phyloP scores from a whole-genome alignment of 2,797 vertebrate genomes.

The Pagetopsis macropterus region DNA sequence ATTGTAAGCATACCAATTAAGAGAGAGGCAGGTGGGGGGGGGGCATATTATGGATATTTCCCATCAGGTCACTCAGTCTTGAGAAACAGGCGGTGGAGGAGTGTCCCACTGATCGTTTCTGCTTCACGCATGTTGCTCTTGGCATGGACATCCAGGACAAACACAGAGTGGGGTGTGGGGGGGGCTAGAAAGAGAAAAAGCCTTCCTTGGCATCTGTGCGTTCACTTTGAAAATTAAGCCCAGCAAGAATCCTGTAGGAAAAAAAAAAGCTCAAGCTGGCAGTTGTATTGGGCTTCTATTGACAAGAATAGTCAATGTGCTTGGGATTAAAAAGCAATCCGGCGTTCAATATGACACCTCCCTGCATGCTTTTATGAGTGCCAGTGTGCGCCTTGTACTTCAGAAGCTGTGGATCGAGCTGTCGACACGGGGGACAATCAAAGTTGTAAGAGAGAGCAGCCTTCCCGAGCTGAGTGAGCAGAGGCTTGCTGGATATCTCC shows the following conservation, averaged over 20 bases:
- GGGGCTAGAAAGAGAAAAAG: slow-evolving; percentile 64
- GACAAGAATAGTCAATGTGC: slow-evolving; percentile 87
- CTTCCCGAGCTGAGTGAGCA: slow-evolving; percentile 81
- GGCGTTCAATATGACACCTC: slow-evolving; percentile 85
- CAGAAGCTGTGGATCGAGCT: slow-evolving; percentile 82
- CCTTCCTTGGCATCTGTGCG: slow-evolving; percentile 83
- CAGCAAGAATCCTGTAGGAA: slow-evolving; percentile 82
- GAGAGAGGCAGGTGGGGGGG: slow-evolving; percentile 42
- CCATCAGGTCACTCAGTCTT: slow-evolving; percentile 70
- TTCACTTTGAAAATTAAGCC: slow-evolving; percentile 89
- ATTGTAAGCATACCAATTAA: slow-evolving; percentile 32
- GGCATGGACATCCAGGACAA: slow-evolving; percentile 78
- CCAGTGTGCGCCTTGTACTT: slow-evolving; percentile 82
- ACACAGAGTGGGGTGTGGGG: slow-evolving; percentile 51
- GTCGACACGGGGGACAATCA: slow-evolving; percentile 84
- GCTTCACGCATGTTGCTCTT: slow-evolving; percentile 81
- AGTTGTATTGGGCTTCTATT: slow-evolving; percentile 86
- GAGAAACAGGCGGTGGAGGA: slow-evolving; percentile 73
- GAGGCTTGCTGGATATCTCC: slow-evolving; percentile 75
- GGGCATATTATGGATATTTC: slow-evolving; percentile 42
- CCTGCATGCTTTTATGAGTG: slow-evolving; percentile 82
- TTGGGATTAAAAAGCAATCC: slow-evolving; percentile 88
- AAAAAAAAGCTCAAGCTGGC: slow-evolving; percentile 83
- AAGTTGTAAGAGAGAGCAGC: slow-evolving; percentile 78
- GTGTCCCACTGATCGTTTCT: slow-evolving; percentile 78